A percentile compares a stretch with the other conserved stretches of the same genome.
Conservation (phyloP, 2,888 invertebrate species). For the Dryadula phaetusa region DNA sequence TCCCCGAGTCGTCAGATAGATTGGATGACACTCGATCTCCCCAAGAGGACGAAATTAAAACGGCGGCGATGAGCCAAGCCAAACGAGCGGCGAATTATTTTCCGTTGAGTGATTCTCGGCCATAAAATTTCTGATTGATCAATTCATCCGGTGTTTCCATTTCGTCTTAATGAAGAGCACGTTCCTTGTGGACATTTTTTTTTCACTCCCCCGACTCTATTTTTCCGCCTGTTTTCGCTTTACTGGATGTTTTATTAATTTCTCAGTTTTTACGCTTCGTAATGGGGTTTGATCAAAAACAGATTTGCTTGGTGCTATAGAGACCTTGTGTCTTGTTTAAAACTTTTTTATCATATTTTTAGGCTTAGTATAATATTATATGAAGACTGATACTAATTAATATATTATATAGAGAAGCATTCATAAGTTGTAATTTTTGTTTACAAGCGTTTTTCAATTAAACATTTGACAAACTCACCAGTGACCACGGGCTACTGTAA, state of each 20-base stretch:
- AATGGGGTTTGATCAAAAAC: slow-evolving; percentile 62
- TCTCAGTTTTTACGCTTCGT: slow-evolving; percentile 56
- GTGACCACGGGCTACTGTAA: no score
- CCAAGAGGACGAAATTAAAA: slow-evolving; percentile 83
- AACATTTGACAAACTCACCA: no score
- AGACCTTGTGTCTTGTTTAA: no score
- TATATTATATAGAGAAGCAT: no score
- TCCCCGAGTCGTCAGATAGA: slow-evolving; percentile 78
- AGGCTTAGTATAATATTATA: no score
- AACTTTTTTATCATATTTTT: no score
- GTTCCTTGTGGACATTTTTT: slow-evolving; percentile 70
- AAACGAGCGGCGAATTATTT: slow-evolving; percentile 81
- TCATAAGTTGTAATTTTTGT: no score
- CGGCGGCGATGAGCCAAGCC: slow-evolving; percentile 80
- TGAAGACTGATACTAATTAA: no score
- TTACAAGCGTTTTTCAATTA: no score
- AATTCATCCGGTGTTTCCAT: slow-evolving; percentile 81
- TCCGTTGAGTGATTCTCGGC: slow-evolving; percentile 83
- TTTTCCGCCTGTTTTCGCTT: slow-evolving; percentile 81
- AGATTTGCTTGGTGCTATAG: slow-evolving; percentile 53
- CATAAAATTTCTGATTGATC: slow-evolving; percentile 84
- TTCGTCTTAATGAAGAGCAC: slow-evolving; percentile 79
- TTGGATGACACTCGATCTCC: slow-evolving; percentile 84
- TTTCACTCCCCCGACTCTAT: slow-evolving; percentile 67
- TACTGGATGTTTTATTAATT: slow-evolving; percentile 82